Evolutionary conservation across 2,888 invertebrate genomes (phyloP).

Genomic region (Sarcophaga rosellei): DNA sequence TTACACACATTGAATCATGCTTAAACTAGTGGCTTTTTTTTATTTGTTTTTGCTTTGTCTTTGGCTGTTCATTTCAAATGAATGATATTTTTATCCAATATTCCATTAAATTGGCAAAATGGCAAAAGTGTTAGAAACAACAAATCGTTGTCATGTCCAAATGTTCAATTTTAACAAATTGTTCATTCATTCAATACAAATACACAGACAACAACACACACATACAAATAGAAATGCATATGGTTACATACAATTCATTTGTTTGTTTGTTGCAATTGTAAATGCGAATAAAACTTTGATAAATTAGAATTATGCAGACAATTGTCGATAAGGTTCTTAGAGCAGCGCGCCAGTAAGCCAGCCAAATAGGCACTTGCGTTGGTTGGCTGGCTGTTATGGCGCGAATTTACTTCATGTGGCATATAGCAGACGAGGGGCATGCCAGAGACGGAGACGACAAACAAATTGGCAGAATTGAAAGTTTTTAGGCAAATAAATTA

Average conservation of each 20-base stretch:
- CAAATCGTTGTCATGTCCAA: conserved; percentile 69
- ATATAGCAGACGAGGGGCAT: conserved; percentile 17
- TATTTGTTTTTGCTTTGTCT: neutral
- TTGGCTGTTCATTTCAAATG: neutral
- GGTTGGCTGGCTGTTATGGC: neutral
- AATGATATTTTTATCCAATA: conserved; percentile 30
- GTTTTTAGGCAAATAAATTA: conserved; percentile 58
- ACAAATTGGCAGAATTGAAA: conserved; percentile 20
- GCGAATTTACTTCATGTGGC: neutral
- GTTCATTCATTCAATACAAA: conserved; percentile 66
- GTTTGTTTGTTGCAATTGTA: conserved; percentile 65
- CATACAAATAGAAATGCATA: neutral
- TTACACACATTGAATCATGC: conserved; percentile 8
- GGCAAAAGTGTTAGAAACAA: conserved; percentile 66
- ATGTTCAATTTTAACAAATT: conserved; percentile 73
- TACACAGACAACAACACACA: conserved; percentile 9
- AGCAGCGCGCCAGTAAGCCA: neutral
- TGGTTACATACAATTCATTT: no score
- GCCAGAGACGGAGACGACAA: neutral
- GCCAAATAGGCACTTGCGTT: conserved; percentile 31
- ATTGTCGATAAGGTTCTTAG: conserved; percentile 55
- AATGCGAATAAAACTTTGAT: conserved; percentile 74
- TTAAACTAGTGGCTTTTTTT: conserved; percentile 1
- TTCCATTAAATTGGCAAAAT: conserved; percentile 49
- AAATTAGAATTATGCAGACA: conserved; percentile 74